phyloP scores from a whole-genome alignment of 2,797 vertebrate genomes.

The Sciurus vulgaris region DNA sequence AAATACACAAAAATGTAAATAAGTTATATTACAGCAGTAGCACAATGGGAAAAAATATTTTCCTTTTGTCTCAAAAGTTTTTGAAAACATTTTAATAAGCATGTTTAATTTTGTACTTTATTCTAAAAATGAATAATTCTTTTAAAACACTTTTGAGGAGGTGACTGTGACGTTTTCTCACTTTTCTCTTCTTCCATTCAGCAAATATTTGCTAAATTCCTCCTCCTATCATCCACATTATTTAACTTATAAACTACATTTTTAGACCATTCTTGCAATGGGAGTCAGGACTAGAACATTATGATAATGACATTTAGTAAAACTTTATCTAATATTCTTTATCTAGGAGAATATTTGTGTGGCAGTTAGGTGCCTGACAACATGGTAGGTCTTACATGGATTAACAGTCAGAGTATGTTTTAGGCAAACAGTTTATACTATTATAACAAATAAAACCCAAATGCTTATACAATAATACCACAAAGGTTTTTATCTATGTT shows the following conservation, averaged over 20 bases:
- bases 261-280: not conserved
- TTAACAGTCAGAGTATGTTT: not conserved
- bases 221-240: not conserved
- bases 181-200: conserved; percentile 12
- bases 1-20: not conserved
- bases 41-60: not conserved
- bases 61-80: not conserved
- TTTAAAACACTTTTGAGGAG: not conserved
- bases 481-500: not conserved
- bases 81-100: not conserved
- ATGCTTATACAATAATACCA: not conserved
- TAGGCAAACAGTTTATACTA: not conserved
- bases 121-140: not conserved
- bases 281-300: not conserved
- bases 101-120: conserved; percentile 8
- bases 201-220: not conserved
- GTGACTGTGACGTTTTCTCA: not conserved
- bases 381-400: not conserved
- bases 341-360: not conserved
- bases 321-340: not conserved
- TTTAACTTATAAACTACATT: not conserved
- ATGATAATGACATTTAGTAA: not conserved
- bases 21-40: not conserved
- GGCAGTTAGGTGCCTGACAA: not conserved
- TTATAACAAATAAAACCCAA: not conserved